Evolutionary conservation across 2,797 vertebrate genomes (phyloP).

Genomic region (Callimico goeldii): DNA sequence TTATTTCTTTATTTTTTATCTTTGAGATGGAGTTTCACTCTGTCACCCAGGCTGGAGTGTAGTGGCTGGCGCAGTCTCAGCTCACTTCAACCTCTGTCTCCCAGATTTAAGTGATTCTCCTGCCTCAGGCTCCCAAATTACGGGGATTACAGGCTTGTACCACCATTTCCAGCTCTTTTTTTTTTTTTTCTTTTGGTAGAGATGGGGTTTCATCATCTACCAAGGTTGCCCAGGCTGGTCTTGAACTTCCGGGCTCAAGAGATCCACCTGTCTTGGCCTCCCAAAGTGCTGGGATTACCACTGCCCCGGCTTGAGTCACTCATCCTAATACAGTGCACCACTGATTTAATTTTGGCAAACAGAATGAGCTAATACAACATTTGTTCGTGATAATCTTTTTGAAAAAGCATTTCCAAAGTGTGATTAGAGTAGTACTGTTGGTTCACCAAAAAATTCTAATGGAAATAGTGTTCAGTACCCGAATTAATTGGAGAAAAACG

Average conservation of each 20-base stretch:
- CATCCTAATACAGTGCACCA: background rate
- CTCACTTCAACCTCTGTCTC: background rate
- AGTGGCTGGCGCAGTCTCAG: background rate
- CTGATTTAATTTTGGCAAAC: slow-evolving; percentile 7
- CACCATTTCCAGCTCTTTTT: background rate
- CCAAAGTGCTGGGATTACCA: background rate
- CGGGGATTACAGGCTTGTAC: background rate
- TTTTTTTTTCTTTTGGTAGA: background rate
- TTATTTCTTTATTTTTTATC: background rate
- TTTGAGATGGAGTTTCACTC: background rate
- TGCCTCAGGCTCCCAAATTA: background rate
- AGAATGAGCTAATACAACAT: background rate
- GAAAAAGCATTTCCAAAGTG: background rate
- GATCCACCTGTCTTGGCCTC: background rate
- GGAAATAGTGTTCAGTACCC: background rate
- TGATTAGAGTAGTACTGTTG: background rate
- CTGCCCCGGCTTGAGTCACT: background rate
- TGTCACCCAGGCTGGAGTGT: background rate
- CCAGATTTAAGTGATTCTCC: background rate
- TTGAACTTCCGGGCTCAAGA: background rate
- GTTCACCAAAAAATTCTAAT: background rate
- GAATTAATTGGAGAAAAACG: background rate
- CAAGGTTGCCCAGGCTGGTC: background rate
- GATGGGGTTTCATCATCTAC: background rate
- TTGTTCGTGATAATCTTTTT: background rate